phyloP scores from a whole-genome alignment of 30 jellyfish, hydroid and myxozoan species.

The Cassiopea andromeda region DNA sequence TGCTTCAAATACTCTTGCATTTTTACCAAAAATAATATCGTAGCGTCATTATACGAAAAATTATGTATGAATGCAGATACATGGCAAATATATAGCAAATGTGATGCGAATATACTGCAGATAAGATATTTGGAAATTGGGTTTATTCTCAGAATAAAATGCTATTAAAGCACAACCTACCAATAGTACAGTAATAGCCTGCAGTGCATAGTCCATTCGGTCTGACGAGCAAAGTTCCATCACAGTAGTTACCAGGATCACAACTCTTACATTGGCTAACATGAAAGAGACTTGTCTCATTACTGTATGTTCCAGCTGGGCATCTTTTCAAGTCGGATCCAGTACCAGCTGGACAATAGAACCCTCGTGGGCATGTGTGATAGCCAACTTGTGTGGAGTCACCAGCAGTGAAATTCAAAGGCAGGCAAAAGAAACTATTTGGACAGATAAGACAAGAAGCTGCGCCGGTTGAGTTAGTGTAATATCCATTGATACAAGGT shows the following conservation, averaged over 20 bases:
- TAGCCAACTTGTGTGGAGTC: conserved; percentile 64
- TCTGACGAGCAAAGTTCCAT: conserved; percentile 58
- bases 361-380: conserved; percentile 87
- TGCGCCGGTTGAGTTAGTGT: conserved; percentile 90
- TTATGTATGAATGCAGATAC: no score
- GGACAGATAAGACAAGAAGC: conserved; percentile 85
- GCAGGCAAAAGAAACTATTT: conserved; percentile 84
- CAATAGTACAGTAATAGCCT: conserved; percentile 90
- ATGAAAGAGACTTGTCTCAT: conserved; percentile 65
- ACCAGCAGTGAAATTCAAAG: conserved; percentile 74
- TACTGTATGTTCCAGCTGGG: conserved; percentile 98
- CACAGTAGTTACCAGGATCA: conserved; percentile 90
- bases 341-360: conserved; percentile 92
- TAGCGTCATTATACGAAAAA: no score
- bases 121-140: no score
- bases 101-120: no score
- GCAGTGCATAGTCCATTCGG: conserved; percentile 85
- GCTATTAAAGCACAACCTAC: conserved; percentile 37
- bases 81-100: no score
- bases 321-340: conserved; percentile 80
- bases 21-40: no score
- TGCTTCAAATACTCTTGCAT: no score
- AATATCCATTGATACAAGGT: conserved; percentile 87
- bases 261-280: conserved; percentile 88
- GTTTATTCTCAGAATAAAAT: no score